Conservation (phyloP, 2,113 vertebrate species). For the Microtus pennsylvanicus region DNA sequence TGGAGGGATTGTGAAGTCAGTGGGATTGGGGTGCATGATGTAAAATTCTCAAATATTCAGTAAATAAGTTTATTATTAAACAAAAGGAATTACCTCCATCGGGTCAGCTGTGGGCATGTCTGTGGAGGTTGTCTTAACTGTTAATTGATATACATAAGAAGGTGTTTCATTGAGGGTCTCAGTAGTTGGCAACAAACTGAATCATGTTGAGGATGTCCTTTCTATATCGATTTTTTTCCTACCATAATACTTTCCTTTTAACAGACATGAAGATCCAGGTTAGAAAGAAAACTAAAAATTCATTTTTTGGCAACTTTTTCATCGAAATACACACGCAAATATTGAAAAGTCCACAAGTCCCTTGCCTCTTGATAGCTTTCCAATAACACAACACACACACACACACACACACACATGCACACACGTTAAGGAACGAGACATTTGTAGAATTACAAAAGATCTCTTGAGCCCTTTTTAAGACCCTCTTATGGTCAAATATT, state of each 20-base stretch:
- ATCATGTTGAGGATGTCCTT: background rate
- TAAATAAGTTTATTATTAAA: background rate
- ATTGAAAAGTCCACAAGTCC: background rate
- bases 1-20: background rate
- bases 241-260: constrained; percentile 16
- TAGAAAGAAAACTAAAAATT: constrained; percentile 32
- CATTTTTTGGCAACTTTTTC: background rate
- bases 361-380: background rate
- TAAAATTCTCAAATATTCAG: background rate
- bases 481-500: background rate
- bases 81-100: background rate
- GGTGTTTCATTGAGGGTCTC: background rate
- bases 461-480: background rate
- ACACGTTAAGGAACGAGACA: background rate
- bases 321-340: background rate
- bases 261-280: background rate
- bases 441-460: background rate
- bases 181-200: background rate
- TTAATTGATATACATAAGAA: background rate
- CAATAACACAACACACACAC: background rate
- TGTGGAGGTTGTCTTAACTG: background rate
- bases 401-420: too few species aligned
- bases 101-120: too few species aligned
- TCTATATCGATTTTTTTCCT: constrained; percentile 8
- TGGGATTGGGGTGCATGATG: background rate